Conservation (phyloP, 2,797 vertebrate species). For the Hafferia zeledoni region DNA sequence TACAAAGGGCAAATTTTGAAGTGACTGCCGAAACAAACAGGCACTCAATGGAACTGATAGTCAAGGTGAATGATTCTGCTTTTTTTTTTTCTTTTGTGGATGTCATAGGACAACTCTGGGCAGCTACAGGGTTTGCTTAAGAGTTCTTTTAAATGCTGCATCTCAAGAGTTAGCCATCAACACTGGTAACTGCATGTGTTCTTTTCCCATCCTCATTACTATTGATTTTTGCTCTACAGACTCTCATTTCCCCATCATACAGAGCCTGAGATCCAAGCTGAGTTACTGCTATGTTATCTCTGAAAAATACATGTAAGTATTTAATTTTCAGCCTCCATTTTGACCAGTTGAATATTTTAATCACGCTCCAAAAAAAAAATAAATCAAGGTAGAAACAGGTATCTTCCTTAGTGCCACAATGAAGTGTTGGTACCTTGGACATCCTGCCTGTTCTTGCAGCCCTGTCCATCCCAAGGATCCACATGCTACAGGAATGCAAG, state of each 20-base stretch:
- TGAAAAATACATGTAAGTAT: not conserved
- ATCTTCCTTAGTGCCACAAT: not conserved
- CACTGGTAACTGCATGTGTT: not conserved
- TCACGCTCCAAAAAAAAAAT: not conserved
- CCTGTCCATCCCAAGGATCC: fast-evolving
- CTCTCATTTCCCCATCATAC: not conserved
- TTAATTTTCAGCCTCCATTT: not conserved
- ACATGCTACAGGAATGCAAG: not conserved
- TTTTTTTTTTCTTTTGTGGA: not conserved
- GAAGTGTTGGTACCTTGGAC: not conserved
- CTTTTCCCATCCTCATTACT: not conserved
- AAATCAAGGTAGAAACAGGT: not conserved
- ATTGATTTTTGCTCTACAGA: not conserved
- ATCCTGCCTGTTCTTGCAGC: not conserved
- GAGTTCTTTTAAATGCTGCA: not conserved
- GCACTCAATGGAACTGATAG: not conserved
- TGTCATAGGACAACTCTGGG: not conserved
- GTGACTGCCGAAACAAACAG: not conserved
- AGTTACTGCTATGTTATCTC: not conserved
- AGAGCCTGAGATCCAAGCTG: not conserved
- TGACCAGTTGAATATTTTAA: not conserved
- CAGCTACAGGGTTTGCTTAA: not conserved
- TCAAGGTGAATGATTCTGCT: not conserved
- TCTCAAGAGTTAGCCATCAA: not conserved
- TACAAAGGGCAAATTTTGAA: not conserved